Percentiles rank a stretch among this genome's conserved stretches.
These are phyloP conservation scores for Hydractinia symbiolongicarpus DNA, from an alignment of 30 jellyfish, hydroid and myxozoan species.

Conservation along the genomic window DNA sequence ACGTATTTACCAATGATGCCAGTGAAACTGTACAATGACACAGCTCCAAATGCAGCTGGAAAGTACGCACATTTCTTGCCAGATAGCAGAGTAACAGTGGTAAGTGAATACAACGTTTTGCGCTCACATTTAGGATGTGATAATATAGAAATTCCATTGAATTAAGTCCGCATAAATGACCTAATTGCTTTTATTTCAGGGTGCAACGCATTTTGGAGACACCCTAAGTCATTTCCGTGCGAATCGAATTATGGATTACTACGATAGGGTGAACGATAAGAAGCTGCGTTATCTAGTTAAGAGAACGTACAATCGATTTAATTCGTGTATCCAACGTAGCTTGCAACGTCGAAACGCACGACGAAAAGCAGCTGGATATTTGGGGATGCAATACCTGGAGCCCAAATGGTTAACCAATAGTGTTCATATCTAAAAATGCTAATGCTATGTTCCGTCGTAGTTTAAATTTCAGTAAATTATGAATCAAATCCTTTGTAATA, in stretches of 20 bases:
- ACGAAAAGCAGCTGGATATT: conserved; percentile 47
- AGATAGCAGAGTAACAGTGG: conserved; percentile 32
- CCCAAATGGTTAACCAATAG: conserved; percentile 92
- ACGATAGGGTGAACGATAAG: neutral
- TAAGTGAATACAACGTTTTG: conserved; percentile 9
- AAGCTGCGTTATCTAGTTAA: neutral
- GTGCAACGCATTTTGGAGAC: neutral
- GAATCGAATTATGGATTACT: conserved; percentile 17
- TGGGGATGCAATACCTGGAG: conserved; percentile 55
- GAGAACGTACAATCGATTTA: neutral
- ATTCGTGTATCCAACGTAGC: neutral
- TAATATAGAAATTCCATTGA: no score
- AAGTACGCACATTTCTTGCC: neutral
- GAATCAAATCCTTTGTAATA: neutral
- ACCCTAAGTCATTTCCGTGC: conserved; percentile 14
- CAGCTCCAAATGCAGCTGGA: conserved; percentile 14
- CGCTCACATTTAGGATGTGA: no score
- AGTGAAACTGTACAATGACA: conserved; percentile 56
- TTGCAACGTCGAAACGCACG: conserved; percentile 5
- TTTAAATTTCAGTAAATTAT: neutral
- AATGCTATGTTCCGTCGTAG: neutral
- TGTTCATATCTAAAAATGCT: conserved; percentile 41
- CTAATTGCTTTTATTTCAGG: neutral
- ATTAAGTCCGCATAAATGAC: neutral
- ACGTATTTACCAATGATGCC: conserved; percentile 60